phyloP scores from a whole-genome alignment of 37 sponge, comb jelly and placozoan species.

The Bolinopsis microptera region DNA sequence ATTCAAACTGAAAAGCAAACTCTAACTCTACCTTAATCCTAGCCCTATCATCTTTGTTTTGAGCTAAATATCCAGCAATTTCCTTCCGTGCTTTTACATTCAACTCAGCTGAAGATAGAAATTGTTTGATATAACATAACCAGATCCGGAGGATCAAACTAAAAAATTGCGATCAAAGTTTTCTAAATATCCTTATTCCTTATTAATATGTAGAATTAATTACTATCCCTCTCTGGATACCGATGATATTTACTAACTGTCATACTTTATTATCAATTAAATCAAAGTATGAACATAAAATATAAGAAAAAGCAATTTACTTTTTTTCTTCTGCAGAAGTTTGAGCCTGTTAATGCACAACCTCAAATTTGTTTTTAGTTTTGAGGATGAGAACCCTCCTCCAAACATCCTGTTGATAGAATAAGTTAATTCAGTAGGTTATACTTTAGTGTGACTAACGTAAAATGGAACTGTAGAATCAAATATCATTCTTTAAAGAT shows the following conservation, averaged over 20 bases:
- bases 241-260: too few relatives aligned
- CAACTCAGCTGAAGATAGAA: constrained; percentile 78
- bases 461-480: too few relatives aligned
- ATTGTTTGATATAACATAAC: too few relatives aligned
- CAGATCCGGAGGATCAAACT: too few relatives aligned
- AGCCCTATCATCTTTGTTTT: constrained; percentile 86
- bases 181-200: background rate
- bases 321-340: constrained; percentile 98
- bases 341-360: constrained; percentile 93
- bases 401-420: constrained; percentile 72
- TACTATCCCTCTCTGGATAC: too few relatives aligned
- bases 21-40: constrained; percentile 92
- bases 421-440: too few relatives aligned
- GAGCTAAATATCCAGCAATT: constrained; percentile 95
- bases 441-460: too few relatives aligned
- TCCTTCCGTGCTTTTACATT: constrained; percentile 98
- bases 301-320: constrained; percentile 79
- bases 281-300: too few relatives aligned
- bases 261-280: background rate
- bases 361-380: constrained; percentile 84
- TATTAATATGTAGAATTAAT: background rate
- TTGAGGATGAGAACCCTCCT: constrained; percentile 81
- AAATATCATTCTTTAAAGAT: too few relatives aligned
- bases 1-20: too few relatives aligned
- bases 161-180: background rate